A percentile compares a stretch with the other conserved stretches of the same genome.
These are phyloP conservation scores for Zaprionus africanus DNA, from an alignment of 1,140 invertebrate species.

Conservation along the genomic window DNA sequence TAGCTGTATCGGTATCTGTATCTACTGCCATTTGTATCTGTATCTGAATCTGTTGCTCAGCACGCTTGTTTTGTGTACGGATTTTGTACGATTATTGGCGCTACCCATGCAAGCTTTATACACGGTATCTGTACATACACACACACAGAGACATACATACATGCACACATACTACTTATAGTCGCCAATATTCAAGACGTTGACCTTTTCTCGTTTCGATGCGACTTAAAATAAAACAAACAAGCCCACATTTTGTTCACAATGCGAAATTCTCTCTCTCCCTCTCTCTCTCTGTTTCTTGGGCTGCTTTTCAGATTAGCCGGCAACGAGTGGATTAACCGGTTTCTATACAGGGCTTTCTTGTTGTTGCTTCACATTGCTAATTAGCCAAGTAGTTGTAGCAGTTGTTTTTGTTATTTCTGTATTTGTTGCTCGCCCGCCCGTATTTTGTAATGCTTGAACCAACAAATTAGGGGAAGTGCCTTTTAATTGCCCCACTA, in stretches of 20 bases:
- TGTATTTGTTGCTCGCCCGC: background rate
- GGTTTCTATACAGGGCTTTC: slow-evolving; percentile 27
- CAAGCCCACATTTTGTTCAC: slow-evolving; percentile 22
- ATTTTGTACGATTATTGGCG: slow-evolving; percentile 23
- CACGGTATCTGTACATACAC: background rate
- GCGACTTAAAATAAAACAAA: slow-evolving; percentile 27
- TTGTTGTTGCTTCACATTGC: slow-evolving; percentile 32
- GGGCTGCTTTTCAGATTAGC: slow-evolving; percentile 27
- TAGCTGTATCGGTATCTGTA: slow-evolving; percentile 21
- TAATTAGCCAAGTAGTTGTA: slow-evolving; percentile 48
- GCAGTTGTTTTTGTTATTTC: background rate
- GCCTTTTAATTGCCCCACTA: slow-evolving; percentile 40
- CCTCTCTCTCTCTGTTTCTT: background rate
- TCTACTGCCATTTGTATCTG: slow-evolving; percentile 2
- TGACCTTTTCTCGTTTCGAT: slow-evolving; percentile 36
- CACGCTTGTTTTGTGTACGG: slow-evolving; percentile 24
- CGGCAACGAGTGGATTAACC: slow-evolving; percentile 52
- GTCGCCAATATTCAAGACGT: slow-evolving; percentile 40
- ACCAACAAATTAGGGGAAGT: slow-evolving; percentile 45
- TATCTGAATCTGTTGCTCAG: slow-evolving; percentile 34
- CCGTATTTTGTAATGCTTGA: slow-evolving; percentile 39
- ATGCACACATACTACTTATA: slow-evolving; percentile 1
- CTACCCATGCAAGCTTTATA: slow-evolving; percentile 14
- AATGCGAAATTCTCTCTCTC: slow-evolving; percentile 41
- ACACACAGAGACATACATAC: background rate